phyloP scores from a whole-genome alignment of 2,113 vertebrate species.

The Hydropotes inermis region DNA sequence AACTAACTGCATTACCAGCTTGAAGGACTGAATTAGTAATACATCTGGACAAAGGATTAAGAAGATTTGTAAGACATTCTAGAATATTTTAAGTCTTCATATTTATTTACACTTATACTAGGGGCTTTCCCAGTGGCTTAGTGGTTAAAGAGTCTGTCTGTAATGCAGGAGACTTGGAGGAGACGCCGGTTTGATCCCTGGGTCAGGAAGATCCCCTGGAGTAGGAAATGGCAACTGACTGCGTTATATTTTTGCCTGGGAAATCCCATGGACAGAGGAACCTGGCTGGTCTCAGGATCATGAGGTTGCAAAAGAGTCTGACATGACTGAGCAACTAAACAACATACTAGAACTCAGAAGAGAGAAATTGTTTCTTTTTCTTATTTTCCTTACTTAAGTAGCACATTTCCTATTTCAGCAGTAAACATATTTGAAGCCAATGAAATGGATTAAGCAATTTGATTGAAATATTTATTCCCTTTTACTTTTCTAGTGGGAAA shows the following conservation, averaged over 20 bases:
- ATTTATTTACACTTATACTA: not conserved
- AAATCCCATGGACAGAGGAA: not conserved
- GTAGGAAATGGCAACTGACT: not conserved
- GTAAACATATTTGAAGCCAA: not conserved
- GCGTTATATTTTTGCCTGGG: not conserved
- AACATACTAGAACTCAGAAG: not conserved
- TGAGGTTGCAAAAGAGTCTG: not conserved
- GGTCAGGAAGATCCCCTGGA: not conserved
- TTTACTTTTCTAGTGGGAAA: not conserved
- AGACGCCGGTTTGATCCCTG: not conserved
- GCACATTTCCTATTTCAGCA: not conserved
- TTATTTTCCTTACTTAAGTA: not conserved
- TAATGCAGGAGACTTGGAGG: not conserved
- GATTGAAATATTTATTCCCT: not conserved
- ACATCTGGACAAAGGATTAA: not conserved
- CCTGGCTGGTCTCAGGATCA: not conserved
- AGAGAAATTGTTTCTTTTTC: not conserved
- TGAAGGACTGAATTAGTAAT: not conserved
- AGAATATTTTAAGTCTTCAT: not conserved
- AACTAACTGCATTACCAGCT: not conserved
- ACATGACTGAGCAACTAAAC: not conserved
- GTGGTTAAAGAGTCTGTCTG: not conserved
- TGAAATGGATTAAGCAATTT: not conserved
- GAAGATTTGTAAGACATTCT: not conserved
- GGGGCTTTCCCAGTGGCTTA: not conserved